Evolutionary conservation across 2,888 invertebrate genomes (phyloP).

Genomic region (Deilephila porcellus): DNA sequence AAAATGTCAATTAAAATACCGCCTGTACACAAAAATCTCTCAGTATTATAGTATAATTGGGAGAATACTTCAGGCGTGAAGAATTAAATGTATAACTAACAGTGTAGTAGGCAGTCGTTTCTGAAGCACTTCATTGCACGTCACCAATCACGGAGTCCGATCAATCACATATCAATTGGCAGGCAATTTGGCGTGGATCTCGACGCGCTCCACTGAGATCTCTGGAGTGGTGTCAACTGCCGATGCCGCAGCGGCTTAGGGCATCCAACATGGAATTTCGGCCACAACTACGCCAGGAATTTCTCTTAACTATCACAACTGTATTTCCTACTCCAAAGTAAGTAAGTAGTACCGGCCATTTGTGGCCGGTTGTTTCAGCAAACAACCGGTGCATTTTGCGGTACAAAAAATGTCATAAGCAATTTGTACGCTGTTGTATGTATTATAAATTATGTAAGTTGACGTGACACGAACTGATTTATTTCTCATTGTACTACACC

Average conservation of each 20-base stretch:
- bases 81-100: neutral
- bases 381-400: neutral
- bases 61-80: neutral
- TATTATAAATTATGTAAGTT: neutral
- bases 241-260: neutral
- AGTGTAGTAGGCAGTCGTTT: neutral
- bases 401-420: neutral
- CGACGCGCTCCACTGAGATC: neutral
- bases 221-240: slow-evolving; percentile 24
- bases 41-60: neutral
- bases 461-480: too few relatives aligned
- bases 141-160: neutral
- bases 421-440: neutral
- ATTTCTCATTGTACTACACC: too few relatives aligned
- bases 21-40: neutral
- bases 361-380: too few relatives aligned
- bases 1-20: slow-evolving; percentile 7
- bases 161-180: slow-evolving; percentile 19
- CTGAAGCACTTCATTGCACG: neutral
- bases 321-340: neutral
- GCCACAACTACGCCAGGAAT: neutral
- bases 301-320: slow-evolving; percentile 6
- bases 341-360: neutral
- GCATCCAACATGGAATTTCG: slow-evolving; percentile 18
- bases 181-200: neutral